Conservation (phyloP, 2,797 vertebrate genomes). For the Lacerta agilis region DNA sequence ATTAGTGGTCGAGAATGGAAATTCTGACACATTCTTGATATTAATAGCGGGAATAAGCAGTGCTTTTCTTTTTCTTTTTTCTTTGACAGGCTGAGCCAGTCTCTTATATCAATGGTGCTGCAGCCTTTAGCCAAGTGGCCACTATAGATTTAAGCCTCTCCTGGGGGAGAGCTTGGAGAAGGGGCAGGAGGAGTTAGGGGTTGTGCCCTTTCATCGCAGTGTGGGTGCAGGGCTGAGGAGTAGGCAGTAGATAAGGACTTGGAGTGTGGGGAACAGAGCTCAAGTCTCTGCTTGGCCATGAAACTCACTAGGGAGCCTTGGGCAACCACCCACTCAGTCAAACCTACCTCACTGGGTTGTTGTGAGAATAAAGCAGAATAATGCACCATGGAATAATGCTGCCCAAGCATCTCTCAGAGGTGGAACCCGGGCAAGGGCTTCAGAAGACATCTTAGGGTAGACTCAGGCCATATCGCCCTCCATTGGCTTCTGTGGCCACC, state of each 20-base stretch:
- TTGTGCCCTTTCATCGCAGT: neutral
- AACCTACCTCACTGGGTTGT: too few species aligned
- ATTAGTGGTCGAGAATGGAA: conserved; percentile 81
- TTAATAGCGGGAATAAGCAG: conserved; percentile 51
- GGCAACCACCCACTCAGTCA: neutral
- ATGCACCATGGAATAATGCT: too few species aligned
- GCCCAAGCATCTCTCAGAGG: too few species aligned
- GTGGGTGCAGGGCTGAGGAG: neutral
- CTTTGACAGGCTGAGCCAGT: conserved; percentile 56
- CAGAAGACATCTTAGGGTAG: too few species aligned
- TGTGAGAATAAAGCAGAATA: neutral
- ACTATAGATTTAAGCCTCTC: neutral
- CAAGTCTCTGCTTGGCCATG: too few species aligned
- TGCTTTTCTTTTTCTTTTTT: neutral
- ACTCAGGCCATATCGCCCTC: too few species aligned
- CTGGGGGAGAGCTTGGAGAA: neutral
- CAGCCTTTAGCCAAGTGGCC: neutral
- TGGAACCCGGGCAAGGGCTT: too few species aligned
- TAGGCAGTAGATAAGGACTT: neutral
- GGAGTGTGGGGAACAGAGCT: neutral
- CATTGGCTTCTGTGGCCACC: too few species aligned
- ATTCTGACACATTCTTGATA: conserved; percentile 77
- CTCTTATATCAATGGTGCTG: conserved; percentile 51
- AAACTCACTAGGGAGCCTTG: neutral
- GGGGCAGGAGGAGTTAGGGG: neutral